phyloP scores from a whole-genome alignment of 2,113 vertebrate genomes.

The Saccopteryx leptura region DNA sequence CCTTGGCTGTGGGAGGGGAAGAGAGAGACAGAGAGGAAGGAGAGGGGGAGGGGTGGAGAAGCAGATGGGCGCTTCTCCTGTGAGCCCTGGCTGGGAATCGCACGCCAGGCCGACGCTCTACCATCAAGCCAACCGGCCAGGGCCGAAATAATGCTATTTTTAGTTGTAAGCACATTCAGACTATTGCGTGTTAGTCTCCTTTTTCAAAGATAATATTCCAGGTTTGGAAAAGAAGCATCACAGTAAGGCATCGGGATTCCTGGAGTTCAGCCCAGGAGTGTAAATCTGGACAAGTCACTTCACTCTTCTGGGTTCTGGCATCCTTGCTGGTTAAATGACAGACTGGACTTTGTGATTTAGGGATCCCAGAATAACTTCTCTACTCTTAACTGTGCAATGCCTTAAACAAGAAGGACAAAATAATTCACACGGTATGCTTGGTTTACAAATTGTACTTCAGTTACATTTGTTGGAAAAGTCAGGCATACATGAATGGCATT shows the following conservation, averaged over 20 bases:
- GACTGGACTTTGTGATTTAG: background rate
- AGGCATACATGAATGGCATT: constrained; percentile 68
- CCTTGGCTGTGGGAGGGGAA: too few species aligned
- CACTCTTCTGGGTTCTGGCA: background rate
- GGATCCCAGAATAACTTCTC: background rate
- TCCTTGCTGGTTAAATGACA: background rate
- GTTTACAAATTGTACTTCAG: constrained; percentile 42
- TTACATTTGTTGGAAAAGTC: constrained; percentile 65
- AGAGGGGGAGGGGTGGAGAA: too few species aligned
- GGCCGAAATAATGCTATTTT: constrained; percentile 6
- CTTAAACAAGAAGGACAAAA: constrained; percentile 69
- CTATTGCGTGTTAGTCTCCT: background rate
- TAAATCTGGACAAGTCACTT: background rate
- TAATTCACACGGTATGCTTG: constrained; percentile 30
- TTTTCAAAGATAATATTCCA: background rate
- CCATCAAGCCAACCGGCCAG: too few species aligned
- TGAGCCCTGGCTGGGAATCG: too few species aligned
- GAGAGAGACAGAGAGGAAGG: too few species aligned
- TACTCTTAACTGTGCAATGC: background rate
- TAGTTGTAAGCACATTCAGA: background rate
- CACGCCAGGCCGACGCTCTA: too few species aligned
- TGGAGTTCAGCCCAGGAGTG: background rate
- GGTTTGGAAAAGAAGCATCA: background rate
- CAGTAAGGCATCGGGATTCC: background rate
- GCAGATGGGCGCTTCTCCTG: too few species aligned